Base-by-base conservation (phyloP, 2,888 invertebrate genomes). In the Volucella inflata region DNA sequence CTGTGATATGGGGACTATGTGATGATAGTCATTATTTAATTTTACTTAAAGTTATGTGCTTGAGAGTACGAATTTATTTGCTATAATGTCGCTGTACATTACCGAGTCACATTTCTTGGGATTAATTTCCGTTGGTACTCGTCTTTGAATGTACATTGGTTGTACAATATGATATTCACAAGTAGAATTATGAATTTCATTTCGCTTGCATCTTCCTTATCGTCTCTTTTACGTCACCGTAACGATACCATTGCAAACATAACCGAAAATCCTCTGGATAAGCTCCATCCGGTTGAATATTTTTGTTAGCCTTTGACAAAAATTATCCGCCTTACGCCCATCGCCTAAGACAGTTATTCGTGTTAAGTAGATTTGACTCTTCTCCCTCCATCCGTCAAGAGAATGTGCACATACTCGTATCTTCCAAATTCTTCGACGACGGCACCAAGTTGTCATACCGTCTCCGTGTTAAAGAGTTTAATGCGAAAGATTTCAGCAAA, bases 381-480 rank as follows among this genome's bases (percentile, higher is more conserved):
- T 8, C 44, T 44, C 44, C 6, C 30, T 6, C 40, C 14, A 55
- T 16, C 40, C 57, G 44, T 53, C 36, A 51, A 55, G 3, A 17
- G 30, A 9, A 55, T 53, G 53, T 59, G 65, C 48, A 60, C 21
- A 42, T n/a, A 40, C 8, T 60, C 44, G 57, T 38, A 57, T 46
- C 17, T 30, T 57, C 62, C 30, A 44, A 17, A 36, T 11, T 12
- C 30, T 51, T 1, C 42, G 42, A 21, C 9, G 44, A 16, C 21
- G n/a, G 9, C 40, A 17, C 50, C 44, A 30, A 55, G 17, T 55
- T n/a, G 42, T 11, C 9, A 48, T 16, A 14, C 78, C 62, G 38
- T 68, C 36, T 36, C 64, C 70, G 75, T 70, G 51, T 42, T 79
- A 75, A 84, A 65, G 70, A 76, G 84, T 70, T 76, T 64, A 70